Base-by-base conservation (phyloP, 2,797 vertebrate genomes). In the Hypotaenidia philippensis region DNA sequence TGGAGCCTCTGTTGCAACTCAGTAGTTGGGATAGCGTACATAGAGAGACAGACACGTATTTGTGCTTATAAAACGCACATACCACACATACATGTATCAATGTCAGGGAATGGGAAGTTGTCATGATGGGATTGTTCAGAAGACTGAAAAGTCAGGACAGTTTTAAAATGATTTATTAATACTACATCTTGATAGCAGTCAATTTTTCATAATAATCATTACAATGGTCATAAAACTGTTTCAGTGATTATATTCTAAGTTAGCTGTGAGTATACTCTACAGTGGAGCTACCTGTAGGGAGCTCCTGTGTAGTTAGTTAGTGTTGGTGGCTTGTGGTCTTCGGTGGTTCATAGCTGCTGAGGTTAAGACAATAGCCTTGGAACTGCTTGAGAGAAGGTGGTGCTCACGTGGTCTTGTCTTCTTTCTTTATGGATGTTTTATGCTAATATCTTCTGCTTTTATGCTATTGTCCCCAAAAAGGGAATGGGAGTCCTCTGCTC, bases 31-130 rank as follows among this genome's bases (percentile, higher is more conserved):
- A 26, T 61, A 63, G 65, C 21, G 32, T 47, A 45, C 14, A 50
- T 50, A 26, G 13, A 49, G 23, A 49, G 19, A 38, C 17, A 49
- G 21, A 38, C 17, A 59, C 27, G 6, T 55, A 47, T 55, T 66
- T 74, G 4, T 2, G 1, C 9, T 20, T 47, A 31, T 18, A 3
- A 65, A 68, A 57, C 8, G 13, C 21, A 6, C 2, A 2, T 14
- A 6, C 3, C 9, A 13, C 21, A 6, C 2, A 2, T 14, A 6
- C 3, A 5, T 27, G 11, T 40, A 22, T 76, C 59, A 21, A 1
- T 44, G 13, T 59, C 6, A 34, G 31, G 34, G 14, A 65, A 23
- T 0, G n/a, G 44, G 22, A 71, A 31, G 23, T 45, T 16, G 15
- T 53, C 71, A 19, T 53, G 32, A 17, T 34, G 22, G n/a, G 8